These are phyloP conservation scores for Potamarius usumacintae DNA, from an alignment of 2,113 vertebrate genomes.

Conservation along the genomic window DNA sequence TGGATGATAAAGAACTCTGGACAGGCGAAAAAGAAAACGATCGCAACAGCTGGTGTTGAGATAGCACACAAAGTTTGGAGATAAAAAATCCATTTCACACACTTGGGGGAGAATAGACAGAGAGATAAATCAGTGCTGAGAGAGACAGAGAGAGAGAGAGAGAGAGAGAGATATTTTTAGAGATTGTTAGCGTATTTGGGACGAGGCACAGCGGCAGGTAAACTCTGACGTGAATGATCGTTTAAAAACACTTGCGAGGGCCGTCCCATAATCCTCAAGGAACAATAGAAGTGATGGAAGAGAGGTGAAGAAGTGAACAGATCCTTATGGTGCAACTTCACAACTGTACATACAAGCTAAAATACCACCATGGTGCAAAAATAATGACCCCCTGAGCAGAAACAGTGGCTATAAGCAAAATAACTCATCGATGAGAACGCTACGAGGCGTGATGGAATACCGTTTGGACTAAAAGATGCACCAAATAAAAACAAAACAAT, in stretches of 20 bases:
- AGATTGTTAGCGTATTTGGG: conserved; percentile 14
- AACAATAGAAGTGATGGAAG: background rate
- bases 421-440: background rate
- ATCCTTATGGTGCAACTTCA: background rate
- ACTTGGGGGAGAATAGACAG: background rate
- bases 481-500: background rate
- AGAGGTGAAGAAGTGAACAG: background rate
- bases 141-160: background rate
- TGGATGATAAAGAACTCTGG: conserved; percentile 37
- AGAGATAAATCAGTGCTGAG: conserved; percentile 12
- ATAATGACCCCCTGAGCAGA: background rate
- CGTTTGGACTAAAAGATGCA: background rate
- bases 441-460: background rate
- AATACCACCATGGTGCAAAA: background rate
- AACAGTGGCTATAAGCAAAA: background rate
- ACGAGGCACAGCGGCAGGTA: background rate
- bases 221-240: background rate
- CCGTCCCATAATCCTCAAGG: background rate
- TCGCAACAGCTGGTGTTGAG: conserved; percentile 31
- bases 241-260: background rate
- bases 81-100: conserved; percentile 32
- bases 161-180: conserved; percentile 17
- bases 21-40: background rate
- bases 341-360: background rate
- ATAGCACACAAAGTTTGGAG: conserved; percentile 19